These are phyloP conservation scores for Caenorhabditis drosophilae DNA, from an alignment of 2,888 invertebrate species.

Conservation along the genomic window DNA sequence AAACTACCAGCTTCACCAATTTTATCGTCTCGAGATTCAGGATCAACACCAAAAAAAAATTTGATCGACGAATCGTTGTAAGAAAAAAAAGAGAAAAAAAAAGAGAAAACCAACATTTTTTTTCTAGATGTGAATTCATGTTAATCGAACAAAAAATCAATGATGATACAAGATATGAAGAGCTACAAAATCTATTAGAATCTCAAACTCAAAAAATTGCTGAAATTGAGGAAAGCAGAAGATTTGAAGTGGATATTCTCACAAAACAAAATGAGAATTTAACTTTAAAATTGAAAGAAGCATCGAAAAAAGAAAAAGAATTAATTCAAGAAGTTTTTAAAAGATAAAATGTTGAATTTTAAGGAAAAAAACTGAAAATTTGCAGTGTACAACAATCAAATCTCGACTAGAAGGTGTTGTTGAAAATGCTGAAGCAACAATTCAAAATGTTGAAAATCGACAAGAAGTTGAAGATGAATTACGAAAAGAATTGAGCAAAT, in stretches of 20 bases:
- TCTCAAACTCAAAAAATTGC: neutral
- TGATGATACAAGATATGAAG: no score
- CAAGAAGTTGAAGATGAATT: slow-evolving; percentile 3
- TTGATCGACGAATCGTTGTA: slow-evolving; percentile 16
- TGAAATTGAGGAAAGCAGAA: slow-evolving; percentile 14
- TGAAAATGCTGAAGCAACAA: neutral
- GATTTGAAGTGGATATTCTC: slow-evolving; percentile 13
- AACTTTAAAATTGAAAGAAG: neutral
- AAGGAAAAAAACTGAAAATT: neutral
- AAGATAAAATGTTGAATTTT: neutral
- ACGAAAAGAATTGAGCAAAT: neutral
- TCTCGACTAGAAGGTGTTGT: neutral
- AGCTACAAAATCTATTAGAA: slow-evolving; percentile 2
- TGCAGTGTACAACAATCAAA: neutral
- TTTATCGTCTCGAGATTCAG: neutral
- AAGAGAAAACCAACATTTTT: neutral
- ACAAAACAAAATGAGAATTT: slow-evolving; percentile 11
- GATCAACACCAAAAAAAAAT: slow-evolving; percentile 1
- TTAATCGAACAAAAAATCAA: no score
- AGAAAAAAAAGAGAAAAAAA: no score
- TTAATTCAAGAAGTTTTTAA: neutral
- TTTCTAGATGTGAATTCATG: slow-evolving; percentile 14
- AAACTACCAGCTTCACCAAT: neutral
- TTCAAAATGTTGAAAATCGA: neutral
- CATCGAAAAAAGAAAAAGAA: slow-evolving; percentile 3